Evolutionary conservation across 2,888 invertebrate genomes (phyloP), one percentile per base, ranked within the genome.

Genomic region (Aporophyla nigra): DNA sequence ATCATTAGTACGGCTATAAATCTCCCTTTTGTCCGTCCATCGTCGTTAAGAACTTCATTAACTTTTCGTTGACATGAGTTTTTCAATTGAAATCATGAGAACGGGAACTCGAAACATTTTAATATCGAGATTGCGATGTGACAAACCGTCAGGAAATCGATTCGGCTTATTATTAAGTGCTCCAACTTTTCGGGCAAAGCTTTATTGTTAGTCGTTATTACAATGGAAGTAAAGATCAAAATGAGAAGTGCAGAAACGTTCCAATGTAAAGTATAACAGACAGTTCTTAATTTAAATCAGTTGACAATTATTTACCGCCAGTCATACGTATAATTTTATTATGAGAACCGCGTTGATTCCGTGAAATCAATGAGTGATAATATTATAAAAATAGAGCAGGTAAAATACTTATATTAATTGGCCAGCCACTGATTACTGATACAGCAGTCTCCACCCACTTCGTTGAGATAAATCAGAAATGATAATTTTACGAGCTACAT

Each of bases 41-140:
- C 91, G 91, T 93, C 92, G 92, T 94, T 94, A 93, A 95, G 93
- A 94, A 94, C 95, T 95, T 95, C 94, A 96, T 96, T 96, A 96
- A 91, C 84, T 93, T 92, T 90, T 89, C 91, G 88, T 85, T 91
- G 93, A 89, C 89, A 88, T 87, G 86, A 87, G 90, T 93, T 95
- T 94, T 95, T 95, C 91, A 93, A 91, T 92, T 90, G 91, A 88
- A 90, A 86, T 87, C 91, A 92, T 93, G 93, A 91, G 94, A 94
- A 93, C 85, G 87, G 81, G 90, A 90, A 87, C 93, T 90, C 78
- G 79, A 89, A 90, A 91, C 85, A 94, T 94, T 92, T 94, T 93
- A 92, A 93, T 92, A 91, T 80, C 84, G 83, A 86, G 87, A 90
- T 80, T 80, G 82, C 87, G 88, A 92, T 94, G 94, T 92, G 92